Base-by-base conservation (phyloP, 1,140 invertebrate species). In the Schlechtendalia chinensis region DNA sequence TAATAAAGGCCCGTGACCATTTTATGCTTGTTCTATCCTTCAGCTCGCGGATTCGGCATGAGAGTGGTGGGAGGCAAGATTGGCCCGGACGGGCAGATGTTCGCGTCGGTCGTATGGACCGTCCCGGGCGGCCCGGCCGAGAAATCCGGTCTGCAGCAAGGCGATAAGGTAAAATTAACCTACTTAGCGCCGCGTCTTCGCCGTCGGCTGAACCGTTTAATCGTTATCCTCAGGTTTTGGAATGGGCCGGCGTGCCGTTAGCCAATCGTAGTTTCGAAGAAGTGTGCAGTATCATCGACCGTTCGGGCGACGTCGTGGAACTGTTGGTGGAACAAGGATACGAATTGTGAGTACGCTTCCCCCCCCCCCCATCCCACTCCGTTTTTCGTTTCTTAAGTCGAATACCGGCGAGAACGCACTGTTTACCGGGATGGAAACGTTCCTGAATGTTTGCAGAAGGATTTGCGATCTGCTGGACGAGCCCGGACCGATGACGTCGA, bases 241-340 rank as follows among this genome's bases (percentile, higher is more conserved):
- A 94, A 84, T 95, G 94, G 93, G 89, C 91, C 81, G 93, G 94
- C 1, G 91, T 96, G 63, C 92, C 93, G 0, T 86, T 97, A 56
- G 92, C 92, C 19, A 94, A 96, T 87, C 90, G 93, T 56, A 96
- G 93, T 81, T 97, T 96, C 85, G 95, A 98, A 85, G 95, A 97
- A 85, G 88, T 91, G 11, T 92, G 91, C 84, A 89, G 90, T 65
- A 94, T 97, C 83, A 92, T 97, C 88, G 94, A 96, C 84, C 85
- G 88, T 80, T 92, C 90, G 39, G 91, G 93, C 19, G 94, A 97
- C 84, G 89, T 91, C 74, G 93, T 93, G 1, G 94, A 96, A 84
- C 86, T 96, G 56, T 86, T 94, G 47, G 91, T 96, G 45, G 93
- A 95, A 85, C 92, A 92, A 85, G 87, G 91, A 84, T 89, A 89